phyloP scores from a whole-genome alignment of 2,113 vertebrate genomes.

The Misgurnus mizolepis region DNA sequence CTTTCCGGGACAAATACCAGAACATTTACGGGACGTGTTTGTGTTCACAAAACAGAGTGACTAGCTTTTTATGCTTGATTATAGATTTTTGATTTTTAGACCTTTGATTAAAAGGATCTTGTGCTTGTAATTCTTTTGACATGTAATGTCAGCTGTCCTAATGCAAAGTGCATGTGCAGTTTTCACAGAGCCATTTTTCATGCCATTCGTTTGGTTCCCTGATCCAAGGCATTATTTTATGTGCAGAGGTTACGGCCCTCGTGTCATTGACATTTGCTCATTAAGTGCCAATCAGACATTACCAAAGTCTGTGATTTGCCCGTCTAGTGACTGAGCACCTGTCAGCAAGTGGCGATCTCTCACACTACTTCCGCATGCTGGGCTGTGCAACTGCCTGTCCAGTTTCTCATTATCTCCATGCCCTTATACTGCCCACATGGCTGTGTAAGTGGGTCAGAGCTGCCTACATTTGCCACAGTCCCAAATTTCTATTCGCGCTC shows the following conservation, averaged over 20 bases:
- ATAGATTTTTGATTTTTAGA: too few relatives aligned
- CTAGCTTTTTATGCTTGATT: too few relatives aligned
- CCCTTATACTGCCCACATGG: constrained; percentile 34
- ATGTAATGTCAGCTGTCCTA: too few relatives aligned
- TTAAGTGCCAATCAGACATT: constrained; percentile 74
- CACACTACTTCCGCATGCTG: constrained; percentile 16
- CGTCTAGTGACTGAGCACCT: constrained; percentile 28
- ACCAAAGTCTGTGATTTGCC: constrained; percentile 69
- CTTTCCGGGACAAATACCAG: too few relatives aligned
- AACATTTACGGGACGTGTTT: too few relatives aligned
- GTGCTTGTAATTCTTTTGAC: too few relatives aligned
- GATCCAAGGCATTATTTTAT: constrained; percentile 65
- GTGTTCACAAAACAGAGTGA: too few relatives aligned
- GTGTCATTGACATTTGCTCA: constrained; percentile 74
- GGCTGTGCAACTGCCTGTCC: constrained; percentile 33
- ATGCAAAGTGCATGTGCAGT: constrained; percentile 8
- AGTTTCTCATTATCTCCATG: constrained; percentile 42
- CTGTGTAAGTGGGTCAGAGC: constrained; percentile 48
- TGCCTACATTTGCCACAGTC: constrained; percentile 47
- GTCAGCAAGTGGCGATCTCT: constrained; percentile 48
- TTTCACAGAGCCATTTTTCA: constrained; percentile 64
- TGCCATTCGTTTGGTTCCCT: constrained; percentile 73
- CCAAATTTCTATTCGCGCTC: constrained; percentile 35
- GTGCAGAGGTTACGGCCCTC: constrained; percentile 64
- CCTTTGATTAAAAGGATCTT: too few relatives aligned